Evolutionary conservation across 1,140 invertebrate genomes (phyloP).

Genomic region (Wiebesia pumilae): DNA sequence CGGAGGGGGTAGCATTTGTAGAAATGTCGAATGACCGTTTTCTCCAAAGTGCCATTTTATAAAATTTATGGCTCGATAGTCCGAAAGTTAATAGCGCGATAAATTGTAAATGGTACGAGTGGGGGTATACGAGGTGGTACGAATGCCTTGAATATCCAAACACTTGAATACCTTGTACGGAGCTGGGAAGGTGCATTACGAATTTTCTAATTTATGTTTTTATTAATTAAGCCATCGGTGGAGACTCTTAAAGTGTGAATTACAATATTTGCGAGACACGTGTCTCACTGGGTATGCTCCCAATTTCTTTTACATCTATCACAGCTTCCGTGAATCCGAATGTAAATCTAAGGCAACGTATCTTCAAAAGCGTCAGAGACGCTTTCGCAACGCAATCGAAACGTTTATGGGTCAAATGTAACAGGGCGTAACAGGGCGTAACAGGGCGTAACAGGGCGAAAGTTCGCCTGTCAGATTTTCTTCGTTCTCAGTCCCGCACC

Average conservation of each 20-base stretch:
- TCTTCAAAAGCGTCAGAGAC: neutral
- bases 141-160: neutral
- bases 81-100: slow-evolving; percentile 8
- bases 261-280: too few relatives aligned
- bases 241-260: too few relatives aligned
- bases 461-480: neutral
- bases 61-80: slow-evolving; percentile 12
- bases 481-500: neutral
- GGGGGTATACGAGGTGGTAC: neutral
- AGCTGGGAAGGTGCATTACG: too few relatives aligned
- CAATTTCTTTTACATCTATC: neutral
- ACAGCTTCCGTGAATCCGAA: neutral
- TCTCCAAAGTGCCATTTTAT: slow-evolving; percentile 5
- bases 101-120: neutral
- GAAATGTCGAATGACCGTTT: neutral
- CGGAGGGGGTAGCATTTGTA: neutral
- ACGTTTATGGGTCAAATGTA: neutral
- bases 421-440: neutral
- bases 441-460: neutral
- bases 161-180: neutral
- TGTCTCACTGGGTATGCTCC: too few relatives aligned
- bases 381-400: neutral
- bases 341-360: neutral
- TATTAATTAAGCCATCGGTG: too few relatives aligned
- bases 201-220: too few relatives aligned